A percentile compares a stretch with the other conserved stretches of the same genome.
These are phyloP conservation scores for Arrhamphus sclerolepis DNA, from an alignment of 2,797 vertebrate genomes.

Conservation along the genomic window DNA sequence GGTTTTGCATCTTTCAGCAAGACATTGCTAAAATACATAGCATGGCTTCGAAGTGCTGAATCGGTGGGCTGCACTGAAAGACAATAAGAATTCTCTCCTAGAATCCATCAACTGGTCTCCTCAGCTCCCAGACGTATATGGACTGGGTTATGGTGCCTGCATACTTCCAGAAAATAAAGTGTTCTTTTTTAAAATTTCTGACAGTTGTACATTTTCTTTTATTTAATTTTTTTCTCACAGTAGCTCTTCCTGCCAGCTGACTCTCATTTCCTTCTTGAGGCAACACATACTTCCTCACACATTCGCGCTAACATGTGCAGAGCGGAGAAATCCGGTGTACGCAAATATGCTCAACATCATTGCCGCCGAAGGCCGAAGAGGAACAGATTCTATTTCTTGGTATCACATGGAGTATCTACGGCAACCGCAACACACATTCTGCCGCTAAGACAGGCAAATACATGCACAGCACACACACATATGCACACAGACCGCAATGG, in stretches of 20 bases:
- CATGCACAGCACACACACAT: slow-evolving; percentile 2
- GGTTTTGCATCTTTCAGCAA: too few relatives aligned
- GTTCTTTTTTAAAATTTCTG: too few relatives aligned
- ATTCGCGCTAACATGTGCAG: slow-evolving; percentile 1
- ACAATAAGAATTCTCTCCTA: too few relatives aligned
- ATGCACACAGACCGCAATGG: slow-evolving; percentile 50
- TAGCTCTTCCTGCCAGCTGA: slow-evolving; percentile 73
- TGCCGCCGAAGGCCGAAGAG: slow-evolving; percentile 34
- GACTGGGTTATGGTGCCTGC: too few relatives aligned
- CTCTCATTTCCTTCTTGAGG: slow-evolving; percentile 74
- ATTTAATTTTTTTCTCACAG: slow-evolving; percentile 50
- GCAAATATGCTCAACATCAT: slow-evolving; percentile 15
- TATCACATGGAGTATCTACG: slow-evolving; percentile 43
- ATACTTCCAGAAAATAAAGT: too few relatives aligned
- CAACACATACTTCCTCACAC: slow-evolving; percentile 58
- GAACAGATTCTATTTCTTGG: slow-evolving; percentile 54
- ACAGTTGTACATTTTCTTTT: too few relatives aligned
- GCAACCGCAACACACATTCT: slow-evolving; percentile 39
- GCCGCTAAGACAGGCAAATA: background rate
- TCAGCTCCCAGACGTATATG: too few relatives aligned
- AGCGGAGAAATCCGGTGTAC: background rate
- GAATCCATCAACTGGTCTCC: too few relatives aligned
- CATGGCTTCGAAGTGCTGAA: too few relatives aligned
- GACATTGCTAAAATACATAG: too few relatives aligned
- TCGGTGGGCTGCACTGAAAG: too few relatives aligned